Evolutionary conservation across 2,888 invertebrate genomes (phyloP).

Genomic region (Eupithecia exiguata): DNA sequence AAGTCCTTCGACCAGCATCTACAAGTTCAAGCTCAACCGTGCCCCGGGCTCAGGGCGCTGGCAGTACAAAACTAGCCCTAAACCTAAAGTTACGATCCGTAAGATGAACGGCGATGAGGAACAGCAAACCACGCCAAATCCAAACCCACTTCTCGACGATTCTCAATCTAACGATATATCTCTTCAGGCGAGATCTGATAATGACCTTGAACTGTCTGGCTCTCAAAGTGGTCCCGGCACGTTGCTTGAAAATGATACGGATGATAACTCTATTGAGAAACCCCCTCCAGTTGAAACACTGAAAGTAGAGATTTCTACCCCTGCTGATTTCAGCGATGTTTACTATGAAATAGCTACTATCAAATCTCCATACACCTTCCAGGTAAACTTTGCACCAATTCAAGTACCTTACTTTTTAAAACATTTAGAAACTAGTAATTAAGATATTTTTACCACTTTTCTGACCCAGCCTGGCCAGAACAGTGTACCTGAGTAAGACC

Average conservation of each 20-base stretch:
- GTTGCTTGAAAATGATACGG: constrained; percentile 85
- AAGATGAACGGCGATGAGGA: constrained; percentile 86
- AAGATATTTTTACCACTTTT: not conserved
- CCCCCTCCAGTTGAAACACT: constrained; percentile 90
- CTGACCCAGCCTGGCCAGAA: not conserved
- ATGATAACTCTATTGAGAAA: constrained; percentile 86
- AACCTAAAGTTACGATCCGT: constrained; percentile 92
- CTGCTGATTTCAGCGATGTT: constrained; percentile 92
- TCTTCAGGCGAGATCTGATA: constrained; percentile 83
- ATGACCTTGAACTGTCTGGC: constrained; percentile 89
- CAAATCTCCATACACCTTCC: constrained; percentile 94
- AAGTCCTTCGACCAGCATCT: constrained; percentile 85
- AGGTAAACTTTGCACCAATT: constrained; percentile 82
- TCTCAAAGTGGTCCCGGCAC: constrained; percentile 85
- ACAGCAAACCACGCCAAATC: constrained; percentile 72
- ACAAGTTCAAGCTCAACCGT: constrained; percentile 92
- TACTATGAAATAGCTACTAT: constrained; percentile 96
- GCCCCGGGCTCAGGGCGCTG: constrained; percentile 93
- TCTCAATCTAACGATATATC: constrained; percentile 81
- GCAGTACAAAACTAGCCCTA: constrained; percentile 95
- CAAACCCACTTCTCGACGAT: constrained; percentile 74
- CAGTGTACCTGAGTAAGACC: not conserved
- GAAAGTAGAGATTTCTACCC: constrained; percentile 94
- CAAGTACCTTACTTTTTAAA: not conserved
- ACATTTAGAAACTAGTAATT: not conserved